Conservation (phyloP, 2,888 invertebrate genomes). For the Hirudinaria manillensis region DNA sequence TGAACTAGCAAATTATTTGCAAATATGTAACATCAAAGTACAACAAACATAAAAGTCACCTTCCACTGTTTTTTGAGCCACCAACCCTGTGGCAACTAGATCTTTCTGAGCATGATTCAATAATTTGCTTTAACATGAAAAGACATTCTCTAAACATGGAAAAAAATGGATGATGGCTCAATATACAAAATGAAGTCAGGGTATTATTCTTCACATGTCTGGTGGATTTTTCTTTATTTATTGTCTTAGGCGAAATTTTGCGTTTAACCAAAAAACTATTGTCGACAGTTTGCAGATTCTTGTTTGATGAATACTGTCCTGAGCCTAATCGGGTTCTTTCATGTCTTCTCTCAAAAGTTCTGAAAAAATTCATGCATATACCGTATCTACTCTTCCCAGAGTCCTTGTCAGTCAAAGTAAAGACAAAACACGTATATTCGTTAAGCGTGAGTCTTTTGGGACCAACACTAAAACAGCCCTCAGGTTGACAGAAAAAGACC, state of each 20-base stretch:
- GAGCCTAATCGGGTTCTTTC: conserved; percentile 2
- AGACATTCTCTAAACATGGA: conserved; percentile 96
- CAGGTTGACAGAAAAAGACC: conserved; percentile 98
- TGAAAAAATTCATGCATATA: conserved; percentile 95
- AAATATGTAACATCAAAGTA: too few relatives aligned
- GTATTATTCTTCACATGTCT: conserved; percentile 70
- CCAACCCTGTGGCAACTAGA: conserved; percentile 44
- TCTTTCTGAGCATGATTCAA: conserved; percentile 94
- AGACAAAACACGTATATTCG: conserved; percentile 93
- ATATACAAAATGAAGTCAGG: conserved; percentile 88
- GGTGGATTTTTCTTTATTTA: conserved; percentile 46
- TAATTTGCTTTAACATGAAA: conserved; percentile 85
- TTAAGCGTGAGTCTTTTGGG: conserved; percentile 65
- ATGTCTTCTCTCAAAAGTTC: conserved; percentile 63
- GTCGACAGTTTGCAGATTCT: neutral
- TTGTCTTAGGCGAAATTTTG: conserved; percentile 43
- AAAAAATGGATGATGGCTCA: conserved; percentile 98
- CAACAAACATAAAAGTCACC: conserved; percentile 58
- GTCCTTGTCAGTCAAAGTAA: conserved; percentile 88
- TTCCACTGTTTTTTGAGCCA: conserved; percentile 75
- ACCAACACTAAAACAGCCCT: conserved; percentile 83
- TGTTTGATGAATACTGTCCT: neutral
- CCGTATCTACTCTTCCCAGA: conserved; percentile 76
- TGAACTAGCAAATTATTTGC: too few relatives aligned
- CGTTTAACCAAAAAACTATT: neutral